Percentiles rank a stretch among this genome's conserved stretches.
These are phyloP conservation scores for Micrasema longulum DNA, from an alignment of 1,140 invertebrate genomes.

Conservation along the genomic window DNA sequence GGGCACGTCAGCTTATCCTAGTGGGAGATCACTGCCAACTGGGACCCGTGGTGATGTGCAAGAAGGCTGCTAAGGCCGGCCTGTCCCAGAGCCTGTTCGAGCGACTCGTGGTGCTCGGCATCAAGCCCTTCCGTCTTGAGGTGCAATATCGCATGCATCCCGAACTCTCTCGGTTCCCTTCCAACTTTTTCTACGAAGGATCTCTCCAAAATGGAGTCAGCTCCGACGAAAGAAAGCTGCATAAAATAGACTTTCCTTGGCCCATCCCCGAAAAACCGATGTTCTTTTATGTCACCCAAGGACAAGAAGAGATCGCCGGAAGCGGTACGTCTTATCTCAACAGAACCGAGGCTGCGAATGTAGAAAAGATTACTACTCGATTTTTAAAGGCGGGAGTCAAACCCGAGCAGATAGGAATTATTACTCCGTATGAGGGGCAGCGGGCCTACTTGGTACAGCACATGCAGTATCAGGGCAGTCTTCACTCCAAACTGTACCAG, in stretches of 20 bases:
- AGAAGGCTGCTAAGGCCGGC: slow-evolving; percentile 97
- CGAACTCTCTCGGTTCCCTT: slow-evolving; percentile 95
- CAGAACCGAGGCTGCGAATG: slow-evolving; percentile 97
- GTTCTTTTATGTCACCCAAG: slow-evolving; percentile 98
- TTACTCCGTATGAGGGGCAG: slow-evolving; percentile 99
- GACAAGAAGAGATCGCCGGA: slow-evolving; percentile 98
- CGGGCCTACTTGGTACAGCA: slow-evolving; percentile 98
- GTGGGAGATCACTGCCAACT: slow-evolving; percentile 99
- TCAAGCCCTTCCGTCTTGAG: slow-evolving; percentile 93
- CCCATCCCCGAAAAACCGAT: slow-evolving; percentile 96
- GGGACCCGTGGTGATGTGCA: slow-evolving; percentile 99
- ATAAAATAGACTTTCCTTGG: slow-evolving; percentile 98
- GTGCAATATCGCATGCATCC: slow-evolving; percentile 99
- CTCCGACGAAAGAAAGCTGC: slow-evolving; percentile 90
- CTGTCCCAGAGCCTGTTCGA: slow-evolving; percentile 98
- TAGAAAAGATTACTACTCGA: slow-evolving; percentile 96
- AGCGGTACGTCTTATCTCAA: slow-evolving; percentile 99
- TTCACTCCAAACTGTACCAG: slow-evolving; percentile 97
- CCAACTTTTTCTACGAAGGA: slow-evolving; percentile 99
- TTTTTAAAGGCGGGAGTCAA: slow-evolving; percentile 95
- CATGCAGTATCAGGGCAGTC: slow-evolving; percentile 98
- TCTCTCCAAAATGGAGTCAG: slow-evolving; percentile 98
- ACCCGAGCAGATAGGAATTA: slow-evolving; percentile 99
- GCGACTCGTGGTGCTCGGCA: slow-evolving; percentile 94
- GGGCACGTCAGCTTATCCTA: slow-evolving; percentile 95